Base-by-base conservation (phyloP, 1,140 invertebrate genomes). In the Drosophila murphyi region DNA sequence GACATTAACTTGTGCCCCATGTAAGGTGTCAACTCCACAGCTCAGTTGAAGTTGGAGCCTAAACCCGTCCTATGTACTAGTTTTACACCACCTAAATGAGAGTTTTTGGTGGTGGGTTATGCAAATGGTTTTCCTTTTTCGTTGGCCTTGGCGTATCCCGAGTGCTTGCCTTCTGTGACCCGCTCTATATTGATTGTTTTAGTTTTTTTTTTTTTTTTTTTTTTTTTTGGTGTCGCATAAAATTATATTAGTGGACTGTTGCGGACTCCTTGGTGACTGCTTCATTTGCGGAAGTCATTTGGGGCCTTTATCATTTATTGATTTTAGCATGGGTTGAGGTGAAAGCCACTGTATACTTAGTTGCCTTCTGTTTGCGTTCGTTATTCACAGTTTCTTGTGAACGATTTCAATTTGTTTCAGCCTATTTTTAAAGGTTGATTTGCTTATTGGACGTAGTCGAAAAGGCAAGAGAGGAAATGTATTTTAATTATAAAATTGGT, bases 31-130 rank as follows among this genome's bases (percentile, higher is more conserved):
- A 50, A 52, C 61, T 54, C 20, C 6, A 34, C 35, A 29, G 29
- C 35, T 48, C 28, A 32, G 32, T 45, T 41, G 47, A 56, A 54
- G 51, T 43, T 64, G 6, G n/a, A 6, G 47, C 29, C 47, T 45
- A 52, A 45, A 10, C 50, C 35, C 10, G 52, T 45, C 54, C 51
- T 20, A 52, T 41, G n/a, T 29, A 64, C 4, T 20, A 60, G 4
- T 28, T 4, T 10, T 37, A 35, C 52, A 31, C 55, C 50, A 34
- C 4, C n/a, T 5, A 43, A 41, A 35, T 28, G 37, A 47, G 48
- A 35, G 12, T 61, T 61, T 69, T 68, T 41, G 65, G 65, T 62
- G 65, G 72, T 74, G 35, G 72, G 3, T 56, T 70, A 74, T 74
- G 72, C 65, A 63, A 74, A 74, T 74, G 56, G 48, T 28, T 50